phyloP scores from a whole-genome alignment of 2,888 invertebrate species.

The Galerucella calmariensis region DNA sequence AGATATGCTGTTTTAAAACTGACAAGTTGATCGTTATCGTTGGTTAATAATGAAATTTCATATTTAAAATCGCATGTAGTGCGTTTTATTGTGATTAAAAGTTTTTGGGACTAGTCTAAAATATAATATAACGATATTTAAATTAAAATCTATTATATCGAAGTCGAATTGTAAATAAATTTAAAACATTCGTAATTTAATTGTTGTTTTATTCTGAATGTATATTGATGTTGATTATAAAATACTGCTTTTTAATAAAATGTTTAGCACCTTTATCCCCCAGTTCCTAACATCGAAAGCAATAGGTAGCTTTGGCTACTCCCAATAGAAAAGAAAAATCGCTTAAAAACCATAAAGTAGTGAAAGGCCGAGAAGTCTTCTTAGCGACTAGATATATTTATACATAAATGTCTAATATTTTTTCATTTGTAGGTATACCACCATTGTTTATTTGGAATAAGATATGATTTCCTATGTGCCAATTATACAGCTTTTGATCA shows the following conservation, averaged over 20 bases:
- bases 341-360: too few relatives aligned
- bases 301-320: too few relatives aligned
- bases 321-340: not conserved
- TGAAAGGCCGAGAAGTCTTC: too few relatives aligned
- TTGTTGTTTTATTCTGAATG: not conserved
- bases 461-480: conserved; percentile 93
- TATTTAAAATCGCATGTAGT: too few relatives aligned
- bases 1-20: too few relatives aligned
- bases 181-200: not conserved
- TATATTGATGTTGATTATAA: not conserved
- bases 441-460: conserved; percentile 86
- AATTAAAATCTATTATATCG: not conserved
- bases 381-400: not conserved
- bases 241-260: too few relatives aligned
- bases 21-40: too few relatives aligned
- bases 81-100: too few relatives aligned
- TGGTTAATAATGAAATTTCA: too few relatives aligned
- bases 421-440: conserved; percentile 81
- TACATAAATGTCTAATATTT: not conserved
- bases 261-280: not conserved
- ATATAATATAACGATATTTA: too few relatives aligned
- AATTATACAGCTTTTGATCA: conserved; percentile 96
- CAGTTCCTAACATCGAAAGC: too few relatives aligned
- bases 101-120: too few relatives aligned
- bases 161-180: conserved; percentile 4